Conservation (phyloP, 2,888 invertebrate species). For the Abscondita cerata region DNA sequence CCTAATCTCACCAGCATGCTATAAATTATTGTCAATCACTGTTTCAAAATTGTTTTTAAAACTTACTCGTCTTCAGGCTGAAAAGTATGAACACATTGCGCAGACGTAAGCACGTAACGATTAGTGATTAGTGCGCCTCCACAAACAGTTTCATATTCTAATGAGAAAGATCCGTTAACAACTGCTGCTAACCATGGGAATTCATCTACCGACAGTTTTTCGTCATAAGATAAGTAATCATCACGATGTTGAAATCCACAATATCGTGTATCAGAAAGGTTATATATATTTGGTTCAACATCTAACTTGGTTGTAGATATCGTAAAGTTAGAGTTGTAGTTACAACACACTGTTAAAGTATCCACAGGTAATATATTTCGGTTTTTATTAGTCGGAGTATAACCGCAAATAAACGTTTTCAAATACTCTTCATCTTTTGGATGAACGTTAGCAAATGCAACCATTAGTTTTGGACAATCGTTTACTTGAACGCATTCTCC, state of each 20-base stretch:
- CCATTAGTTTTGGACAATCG: background rate
- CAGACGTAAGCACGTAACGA: too few species aligned
- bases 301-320: background rate
- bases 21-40: too few species aligned
- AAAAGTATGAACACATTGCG: too few species aligned
- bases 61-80: too few species aligned
- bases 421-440: background rate
- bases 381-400: background rate
- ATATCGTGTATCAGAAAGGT: background rate
- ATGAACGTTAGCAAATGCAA: background rate
- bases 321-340: background rate
- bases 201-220: too few species aligned
- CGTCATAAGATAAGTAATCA: too few species aligned
- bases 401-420: background rate
- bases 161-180: too few species aligned
- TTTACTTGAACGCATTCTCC: background rate
- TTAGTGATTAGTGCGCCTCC: too few species aligned
- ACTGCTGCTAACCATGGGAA: too few species aligned
- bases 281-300: background rate
- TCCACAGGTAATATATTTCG: background rate
- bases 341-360: background rate
- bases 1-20: too few species aligned
- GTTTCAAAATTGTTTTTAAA: too few species aligned
- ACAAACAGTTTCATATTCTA: too few species aligned
- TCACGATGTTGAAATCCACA: slow-evolving; percentile 4